Evolutionary conservation across 2,113 vertebrate genomes (phyloP).

Genomic region (Vulpes lagopus): DNA sequence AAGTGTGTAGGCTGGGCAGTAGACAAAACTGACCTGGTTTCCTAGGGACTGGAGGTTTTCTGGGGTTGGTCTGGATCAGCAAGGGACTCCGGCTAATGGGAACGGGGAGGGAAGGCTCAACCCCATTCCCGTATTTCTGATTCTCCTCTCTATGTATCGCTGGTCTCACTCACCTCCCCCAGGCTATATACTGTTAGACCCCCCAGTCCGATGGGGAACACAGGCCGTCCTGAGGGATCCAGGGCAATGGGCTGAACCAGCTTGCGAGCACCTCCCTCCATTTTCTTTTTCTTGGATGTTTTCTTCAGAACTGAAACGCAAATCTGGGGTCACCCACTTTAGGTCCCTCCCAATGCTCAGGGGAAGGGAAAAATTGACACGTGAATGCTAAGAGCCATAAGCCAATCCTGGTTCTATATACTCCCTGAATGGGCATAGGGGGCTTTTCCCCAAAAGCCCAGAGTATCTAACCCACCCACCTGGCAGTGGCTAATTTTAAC

Average conservation of each 20-base stretch:
- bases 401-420: background rate
- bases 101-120: conserved; percentile 59
- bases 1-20: background rate
- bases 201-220: conserved; percentile 93
- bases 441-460: background rate
- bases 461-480: conserved; percentile 15
- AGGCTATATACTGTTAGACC: conserved; percentile 94
- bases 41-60: conserved; percentile 35
- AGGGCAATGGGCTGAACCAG: conserved; percentile 93
- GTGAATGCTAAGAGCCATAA: conserved; percentile 35
- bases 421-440: background rate
- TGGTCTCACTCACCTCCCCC: conserved; percentile 91
- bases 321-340: conserved; percentile 82
- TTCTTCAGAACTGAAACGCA: conserved; percentile 90
- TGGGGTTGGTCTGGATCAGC: conserved; percentile 54
- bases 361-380: conserved; percentile 46
- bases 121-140: conserved; percentile 69
- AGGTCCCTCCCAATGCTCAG: conserved; percentile 63
- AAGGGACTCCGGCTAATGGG: conserved; percentile 56
- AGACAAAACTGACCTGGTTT: conserved; percentile 66
- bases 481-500: background rate
- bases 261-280: conserved; percentile 89
- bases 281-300: conserved; percentile 92
- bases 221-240: conserved; percentile 93
- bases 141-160: conserved; percentile 66